phyloP scores from a whole-genome alignment of 2,888 invertebrate species.

The Anoncus sp. region DNA sequence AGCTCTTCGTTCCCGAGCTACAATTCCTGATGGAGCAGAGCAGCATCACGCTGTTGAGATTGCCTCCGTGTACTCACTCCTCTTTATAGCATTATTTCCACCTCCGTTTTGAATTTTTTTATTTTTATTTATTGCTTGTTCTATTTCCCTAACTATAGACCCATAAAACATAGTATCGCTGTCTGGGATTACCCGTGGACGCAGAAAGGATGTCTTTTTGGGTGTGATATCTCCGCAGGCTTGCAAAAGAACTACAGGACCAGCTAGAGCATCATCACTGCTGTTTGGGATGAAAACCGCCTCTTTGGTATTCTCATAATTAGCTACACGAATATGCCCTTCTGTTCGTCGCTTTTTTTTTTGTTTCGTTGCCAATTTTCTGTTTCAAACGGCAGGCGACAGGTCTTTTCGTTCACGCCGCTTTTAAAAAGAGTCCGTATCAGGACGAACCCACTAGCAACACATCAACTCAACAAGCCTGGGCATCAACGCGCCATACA shows the following conservation, averaged over 20 bases:
- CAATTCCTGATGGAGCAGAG: constrained; percentile 20
- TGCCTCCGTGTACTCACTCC: constrained; percentile 19
- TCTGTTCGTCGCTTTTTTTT: background rate
- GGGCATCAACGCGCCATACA: constrained; percentile 11
- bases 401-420: constrained; percentile 40
- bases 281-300: constrained; percentile 13
- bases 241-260: constrained; percentile 14
- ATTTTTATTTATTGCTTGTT: constrained; percentile 30
- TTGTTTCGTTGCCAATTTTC: constrained; percentile 37
- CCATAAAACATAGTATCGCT: constrained; percentile 22
- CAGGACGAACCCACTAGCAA: constrained; percentile 18
- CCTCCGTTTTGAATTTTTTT: constrained; percentile 26
- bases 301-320: constrained; percentile 34
- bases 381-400: constrained; percentile 24
- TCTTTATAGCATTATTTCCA: constrained; percentile 38
- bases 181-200: constrained; percentile 43
- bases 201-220: constrained; percentile 34
- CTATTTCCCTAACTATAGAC: constrained; percentile 20
- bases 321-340: constrained; percentile 15
- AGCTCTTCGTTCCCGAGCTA: constrained; percentile 50
- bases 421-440: constrained; percentile 14
- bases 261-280: constrained; percentile 9
- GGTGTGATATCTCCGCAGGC: constrained; percentile 31
- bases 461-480: constrained; percentile 15
- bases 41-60: constrained; percentile 35